These are phyloP conservation scores for Holocentrus rufus DNA, from an alignment of 2,797 vertebrate species.

Conservation along the genomic window DNA sequence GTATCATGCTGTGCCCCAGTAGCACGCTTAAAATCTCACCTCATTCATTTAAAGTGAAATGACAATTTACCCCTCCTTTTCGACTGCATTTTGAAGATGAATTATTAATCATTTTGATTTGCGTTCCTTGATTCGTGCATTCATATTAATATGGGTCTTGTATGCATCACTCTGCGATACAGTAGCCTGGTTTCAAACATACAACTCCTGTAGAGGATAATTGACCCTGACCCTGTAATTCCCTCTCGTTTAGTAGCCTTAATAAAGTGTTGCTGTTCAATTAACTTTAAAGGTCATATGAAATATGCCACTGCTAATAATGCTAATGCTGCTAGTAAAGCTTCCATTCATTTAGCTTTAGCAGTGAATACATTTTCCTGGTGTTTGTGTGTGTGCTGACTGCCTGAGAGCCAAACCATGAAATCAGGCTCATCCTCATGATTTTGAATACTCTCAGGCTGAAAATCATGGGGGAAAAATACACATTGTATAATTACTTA, in stretches of 20 bases:
- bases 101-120: conserved; percentile 45
- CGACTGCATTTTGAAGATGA: conserved; percentile 35
- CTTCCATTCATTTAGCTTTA: conserved; percentile 30
- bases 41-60: conserved; percentile 40
- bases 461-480: not conserved
- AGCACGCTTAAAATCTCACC: conserved; percentile 25
- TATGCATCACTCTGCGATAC: conserved; percentile 15
- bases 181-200: conserved; percentile 32
- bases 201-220: conserved; percentile 42
- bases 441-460: conserved; percentile 13
- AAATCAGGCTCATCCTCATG: conserved; percentile 16
- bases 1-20: conserved; percentile 19
- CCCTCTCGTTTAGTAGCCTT: conserved; percentile 56
- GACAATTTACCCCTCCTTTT: conserved; percentile 36
- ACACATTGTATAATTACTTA: no score
- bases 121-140: conserved; percentile 11
- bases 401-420: no score
- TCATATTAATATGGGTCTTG: conserved; percentile 2
- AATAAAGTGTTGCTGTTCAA: conserved; percentile 57
- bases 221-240: conserved; percentile 51
- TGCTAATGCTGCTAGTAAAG: conserved; percentile 40
- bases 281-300: conserved; percentile 60
- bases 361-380: not conserved
- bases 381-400: conserved; percentile 24
- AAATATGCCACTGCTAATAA: conserved; percentile 1